phyloP scores from a whole-genome alignment of 2,797 vertebrate species.

The Scomberomorus guttatus region DNA sequence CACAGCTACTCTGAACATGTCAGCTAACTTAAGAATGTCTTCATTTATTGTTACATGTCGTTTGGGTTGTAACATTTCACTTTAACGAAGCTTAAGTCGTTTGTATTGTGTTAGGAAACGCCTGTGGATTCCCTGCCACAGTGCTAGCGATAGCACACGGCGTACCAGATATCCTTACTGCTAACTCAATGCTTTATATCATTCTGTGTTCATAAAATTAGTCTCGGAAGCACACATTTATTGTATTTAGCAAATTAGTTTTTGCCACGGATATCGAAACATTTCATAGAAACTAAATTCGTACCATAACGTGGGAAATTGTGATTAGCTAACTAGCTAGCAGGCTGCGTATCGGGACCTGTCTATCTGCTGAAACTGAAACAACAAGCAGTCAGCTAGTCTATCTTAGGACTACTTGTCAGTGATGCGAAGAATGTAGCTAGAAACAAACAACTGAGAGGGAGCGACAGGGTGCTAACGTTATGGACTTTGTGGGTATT shows the following conservation, averaged over 20 bases:
- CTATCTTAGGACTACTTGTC: not conserved
- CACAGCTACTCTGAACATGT: not conserved
- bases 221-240: accelerated
- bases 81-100: not conserved
- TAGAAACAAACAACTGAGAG: not conserved
- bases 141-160: conserved; percentile 35
- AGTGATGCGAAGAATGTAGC: not conserved
- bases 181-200: not conserved
- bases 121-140: not conserved
- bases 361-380: conserved; percentile 45
- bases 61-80: accelerated
- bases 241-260: accelerated
- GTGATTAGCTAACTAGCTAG: conserved; percentile 4
- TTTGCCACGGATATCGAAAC: not conserved
- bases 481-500: accelerated
- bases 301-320: not conserved
- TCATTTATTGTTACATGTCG: accelerated
- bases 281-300: accelerated
- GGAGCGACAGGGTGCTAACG: too few relatives aligned
- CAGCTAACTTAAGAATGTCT: not conserved
- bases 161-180: not conserved
- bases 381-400: conserved; percentile 16
- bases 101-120: not conserved
- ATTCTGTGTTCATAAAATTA: accelerated
- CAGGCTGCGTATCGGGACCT: not conserved